Conservation (phyloP, 2,888 invertebrate species). For the Drosophila testacea region DNA sequence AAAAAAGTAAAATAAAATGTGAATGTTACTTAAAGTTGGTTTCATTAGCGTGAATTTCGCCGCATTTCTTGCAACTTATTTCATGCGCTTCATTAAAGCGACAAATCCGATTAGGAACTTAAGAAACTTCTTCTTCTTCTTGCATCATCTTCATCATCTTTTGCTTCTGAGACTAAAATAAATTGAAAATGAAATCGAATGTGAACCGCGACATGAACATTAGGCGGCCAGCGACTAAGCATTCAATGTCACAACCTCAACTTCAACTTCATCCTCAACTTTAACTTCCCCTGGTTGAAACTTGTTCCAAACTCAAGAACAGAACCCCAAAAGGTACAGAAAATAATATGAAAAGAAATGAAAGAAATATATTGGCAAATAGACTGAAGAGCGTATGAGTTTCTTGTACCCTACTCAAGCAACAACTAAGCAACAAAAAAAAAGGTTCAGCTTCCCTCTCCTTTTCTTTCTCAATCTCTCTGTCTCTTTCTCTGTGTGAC, state of each 20-base stretch:
- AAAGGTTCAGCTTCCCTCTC: conserved; percentile 25
- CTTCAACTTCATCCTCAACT: conserved; percentile 16
- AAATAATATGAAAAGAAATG: conserved; percentile 2
- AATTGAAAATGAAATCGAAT: conserved; percentile 79
- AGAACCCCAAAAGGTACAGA: background rate
- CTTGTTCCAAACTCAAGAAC: conserved; percentile 35
- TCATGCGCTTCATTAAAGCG: conserved; percentile 78
- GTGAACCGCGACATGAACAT: conserved; percentile 80
- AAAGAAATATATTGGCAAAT: conserved; percentile 57
- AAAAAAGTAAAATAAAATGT: conserved; percentile 5
- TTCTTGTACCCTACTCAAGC: conserved; percentile 54
- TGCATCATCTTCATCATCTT: too few relatives aligned
- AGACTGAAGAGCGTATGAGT: conserved; percentile 32
- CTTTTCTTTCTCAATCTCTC: background rate
- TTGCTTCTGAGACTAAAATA: conserved; percentile 48
- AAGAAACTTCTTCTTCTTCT: background rate
- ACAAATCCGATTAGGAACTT: conserved; percentile 74
- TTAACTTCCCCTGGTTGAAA: conserved; percentile 14
- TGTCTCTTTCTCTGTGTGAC: conserved; percentile 38
- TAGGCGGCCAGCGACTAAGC: conserved; percentile 81
- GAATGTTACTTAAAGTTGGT: conserved; percentile 53
- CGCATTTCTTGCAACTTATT: conserved; percentile 73
- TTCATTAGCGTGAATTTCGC: conserved; percentile 76
- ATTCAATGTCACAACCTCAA: conserved; percentile 66
- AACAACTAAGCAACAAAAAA: background rate